These are phyloP conservation scores for Craterocephalus amniculus DNA, from an alignment of 2,797 vertebrate genomes.

Conservation along the genomic window DNA sequence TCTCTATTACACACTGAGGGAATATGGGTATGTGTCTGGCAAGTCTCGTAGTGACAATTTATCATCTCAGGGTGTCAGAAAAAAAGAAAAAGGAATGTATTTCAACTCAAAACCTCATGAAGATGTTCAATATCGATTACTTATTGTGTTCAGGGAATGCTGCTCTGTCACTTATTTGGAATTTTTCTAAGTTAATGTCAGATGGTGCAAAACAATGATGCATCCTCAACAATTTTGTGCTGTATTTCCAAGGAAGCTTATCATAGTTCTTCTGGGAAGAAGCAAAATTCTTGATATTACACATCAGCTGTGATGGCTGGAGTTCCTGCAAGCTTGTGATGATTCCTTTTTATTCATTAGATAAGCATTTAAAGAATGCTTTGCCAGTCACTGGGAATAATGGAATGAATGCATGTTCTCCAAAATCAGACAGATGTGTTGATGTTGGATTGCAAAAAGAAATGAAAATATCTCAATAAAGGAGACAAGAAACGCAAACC, in stretches of 20 bases:
- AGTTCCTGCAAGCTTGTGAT: not conserved
- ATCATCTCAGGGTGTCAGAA: constrained; percentile 33
- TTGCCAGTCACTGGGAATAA: not conserved
- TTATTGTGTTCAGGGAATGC: constrained; percentile 12
- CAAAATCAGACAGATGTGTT: not conserved
- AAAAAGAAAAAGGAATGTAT: constrained; percentile 4
- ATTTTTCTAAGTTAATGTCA: constrained; percentile 61
- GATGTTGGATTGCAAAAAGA: not conserved
- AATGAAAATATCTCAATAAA: not conserved
- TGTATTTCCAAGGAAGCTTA: constrained; percentile 54
- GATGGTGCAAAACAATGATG: constrained; percentile 50
- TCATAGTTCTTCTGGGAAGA: constrained; percentile 38
- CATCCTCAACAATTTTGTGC: constrained; percentile 21
- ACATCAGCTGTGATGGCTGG: not conserved
- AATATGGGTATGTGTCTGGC: constrained; percentile 17
- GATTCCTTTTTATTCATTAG: not conserved
- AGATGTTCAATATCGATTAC: constrained; percentile 26
- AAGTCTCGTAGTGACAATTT: constrained; percentile 29
- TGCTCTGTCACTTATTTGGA: constrained; percentile 52
- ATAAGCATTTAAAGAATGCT: not conserved
- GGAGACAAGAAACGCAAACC: not conserved
- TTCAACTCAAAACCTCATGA: constrained; percentile 36
- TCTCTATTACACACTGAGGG: constrained; percentile 2
- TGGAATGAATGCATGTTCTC: not conserved
- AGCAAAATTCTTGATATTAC: not conserved